Evolutionary conservation across 2,113 vertebrate species (phyloP), one percentile per base, ranked within the genome.

Genomic region (Lepus europaeus): DNA sequence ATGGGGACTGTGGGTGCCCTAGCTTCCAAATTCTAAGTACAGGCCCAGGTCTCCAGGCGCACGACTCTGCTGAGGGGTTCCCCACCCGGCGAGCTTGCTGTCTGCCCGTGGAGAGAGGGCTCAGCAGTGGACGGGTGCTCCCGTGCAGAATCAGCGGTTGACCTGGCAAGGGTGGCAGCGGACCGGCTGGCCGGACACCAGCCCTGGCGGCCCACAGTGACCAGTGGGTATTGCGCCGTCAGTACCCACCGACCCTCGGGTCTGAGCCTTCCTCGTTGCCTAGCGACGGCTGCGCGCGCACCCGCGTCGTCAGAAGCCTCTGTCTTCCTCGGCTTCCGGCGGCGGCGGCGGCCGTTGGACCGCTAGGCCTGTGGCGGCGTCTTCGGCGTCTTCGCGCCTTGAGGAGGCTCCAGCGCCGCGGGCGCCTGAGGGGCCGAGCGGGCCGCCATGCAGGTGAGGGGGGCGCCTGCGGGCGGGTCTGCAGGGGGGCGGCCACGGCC

Each of bases 371-470:
- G 12, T 2, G 8, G 78, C 14, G 0, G n/a, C 23, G 25, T 27
- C 5, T 1, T 23, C 27, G 6, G 45, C 31, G 10, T 72, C 49
- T 56, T 33, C 45, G 14, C 0, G 0, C 64, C 59, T 3, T 0
- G 23, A 8, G 77, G 72, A 31, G 70, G 56, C 66, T 1, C 31
- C 16, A 2, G 22, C 9, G 36, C 22, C 29, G 8, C 12, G 0
- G 1, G 45, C 25, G 1, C 2, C 0, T 23, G 77, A 89, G 10
- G 27, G 7, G 51, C 22, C 13, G 33, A 33, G 53, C 20, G 2
- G 53, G 69, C 13, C 78, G 68, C 14, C 87, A 97, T 97, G 98
- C 97, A 98, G 97, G 98, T 96, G 86, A 96, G 95, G 1, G 0
- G n/a, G 9, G 1, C 6, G 76, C 4, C 5, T 0, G 0, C 11